Base-by-base conservation (phyloP, 2,113 vertebrate genomes). In the Macheiramphus alcinus region DNA sequence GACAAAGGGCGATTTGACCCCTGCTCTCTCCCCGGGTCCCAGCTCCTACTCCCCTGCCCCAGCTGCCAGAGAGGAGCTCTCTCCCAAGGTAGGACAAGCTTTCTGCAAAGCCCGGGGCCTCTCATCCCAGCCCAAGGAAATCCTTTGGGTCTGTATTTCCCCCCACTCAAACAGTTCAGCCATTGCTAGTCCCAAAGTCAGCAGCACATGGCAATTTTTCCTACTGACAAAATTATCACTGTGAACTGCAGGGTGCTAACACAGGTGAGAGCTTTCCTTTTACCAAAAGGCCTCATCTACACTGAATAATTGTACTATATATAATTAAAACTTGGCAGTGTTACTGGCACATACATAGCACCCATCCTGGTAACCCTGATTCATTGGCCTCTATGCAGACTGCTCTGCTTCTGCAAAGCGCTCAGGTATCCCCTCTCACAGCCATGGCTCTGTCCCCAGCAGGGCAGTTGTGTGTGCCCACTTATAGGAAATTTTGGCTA, bases 311-410 rank as follows among this genome's bases (percentile, higher is more conserved):
- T 65, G 23, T 42, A 59, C 27, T 21, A 13, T 26, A 32, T 4
- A 18, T 19, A 72, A 88, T 53, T 42, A 72, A 61, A 84, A 58
- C 66, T 25, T 36, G 36, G 29, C 36, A 42, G 53, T 2, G 13
- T 23, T 47, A 45, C 72, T 45, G 56, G 48, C 7, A 25, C 48
- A 38, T 7, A 9, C 8, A 36, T 6, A 67, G 72, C 59, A 72
- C 13, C 50, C 40, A 55, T 19, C 11, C 23, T 14, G 34, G 40
- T 48, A 48, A 55, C 27, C n/a, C 29, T 3, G 50, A 72, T 43
- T 59, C 40, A 55, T 5, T 1, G 4, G 45, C 16, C 47, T 27
- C 53, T 53, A 14, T 0, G 0, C 20, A 50, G 40, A 19, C n/a
- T 1, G 16, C 61, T 67, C 40, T 32, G 42, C 36, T 68, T 32